These are phyloP conservation scores for Calephelis nemesis DNA, from an alignment of 1,140 invertebrate genomes.

Conservation along the genomic window DNA sequence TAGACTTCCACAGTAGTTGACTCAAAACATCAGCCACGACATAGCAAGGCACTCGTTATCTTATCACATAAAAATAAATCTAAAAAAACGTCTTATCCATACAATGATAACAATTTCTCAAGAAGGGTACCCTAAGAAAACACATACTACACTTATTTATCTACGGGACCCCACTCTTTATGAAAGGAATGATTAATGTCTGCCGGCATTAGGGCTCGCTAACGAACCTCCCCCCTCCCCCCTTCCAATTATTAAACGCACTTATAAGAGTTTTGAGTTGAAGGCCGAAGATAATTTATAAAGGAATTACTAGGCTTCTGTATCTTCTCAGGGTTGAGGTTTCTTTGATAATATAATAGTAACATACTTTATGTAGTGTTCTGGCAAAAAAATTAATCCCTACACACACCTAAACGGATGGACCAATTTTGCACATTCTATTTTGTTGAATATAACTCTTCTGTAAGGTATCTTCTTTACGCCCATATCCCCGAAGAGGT, in stretches of 20 bases:
- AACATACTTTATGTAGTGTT: too few species aligned
- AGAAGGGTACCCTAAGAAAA: constrained; percentile 77
- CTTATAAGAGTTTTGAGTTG: constrained; percentile 74
- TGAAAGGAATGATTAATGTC: constrained; percentile 79
- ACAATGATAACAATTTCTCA: constrained; percentile 47
- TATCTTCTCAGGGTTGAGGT: constrained; percentile 7
- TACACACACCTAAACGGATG: too few species aligned
- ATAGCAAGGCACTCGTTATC: too few species aligned
- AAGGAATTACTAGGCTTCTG: constrained; percentile 17
- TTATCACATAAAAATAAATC: too few species aligned
- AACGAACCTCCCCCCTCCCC: constrained; percentile 56
- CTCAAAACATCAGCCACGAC: too few species aligned
- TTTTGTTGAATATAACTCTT: too few species aligned
- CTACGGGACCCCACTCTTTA: constrained; percentile 74
- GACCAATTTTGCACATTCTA: too few species aligned
- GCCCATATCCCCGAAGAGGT: too few species aligned
- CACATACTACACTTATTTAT: constrained; percentile 79
- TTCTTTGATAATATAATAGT: not conserved
- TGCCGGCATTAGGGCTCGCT: constrained; percentile 71
- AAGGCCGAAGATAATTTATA: constrained; percentile 46
- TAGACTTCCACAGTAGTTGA: too few species aligned
- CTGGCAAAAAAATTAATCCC: too few species aligned
- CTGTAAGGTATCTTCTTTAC: too few species aligned
- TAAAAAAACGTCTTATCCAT: constrained; percentile 43
- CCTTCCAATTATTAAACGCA: constrained; percentile 69